Conservation (phyloP, 2,888 invertebrate species). For the Cepaea hortensis region DNA sequence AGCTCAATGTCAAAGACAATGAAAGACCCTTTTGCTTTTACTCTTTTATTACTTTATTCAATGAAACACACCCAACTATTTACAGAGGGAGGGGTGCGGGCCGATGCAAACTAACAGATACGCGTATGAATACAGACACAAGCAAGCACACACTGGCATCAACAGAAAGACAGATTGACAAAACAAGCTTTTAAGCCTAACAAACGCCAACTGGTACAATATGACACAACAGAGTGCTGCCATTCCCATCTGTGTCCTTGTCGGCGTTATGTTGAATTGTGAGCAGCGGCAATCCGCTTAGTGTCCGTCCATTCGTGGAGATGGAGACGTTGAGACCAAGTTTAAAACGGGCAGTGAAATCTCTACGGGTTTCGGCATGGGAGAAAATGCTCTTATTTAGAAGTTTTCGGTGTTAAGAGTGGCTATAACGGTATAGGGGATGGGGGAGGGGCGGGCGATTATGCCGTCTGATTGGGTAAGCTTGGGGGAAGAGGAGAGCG, state of each 20-base stretch:
- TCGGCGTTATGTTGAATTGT: not conserved
- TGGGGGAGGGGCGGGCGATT: no score
- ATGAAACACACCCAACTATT: not conserved
- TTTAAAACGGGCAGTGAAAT: not conserved
- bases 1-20: no score
- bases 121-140: not conserved
- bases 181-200: not conserved
- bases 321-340: not conserved
- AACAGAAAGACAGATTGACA: not conserved
- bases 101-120: not conserved
- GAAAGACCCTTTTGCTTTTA: no score
- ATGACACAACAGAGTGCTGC: not conserved
- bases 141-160: not conserved
- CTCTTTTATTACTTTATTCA: no score
- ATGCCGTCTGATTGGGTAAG: no score
- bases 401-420: no score
- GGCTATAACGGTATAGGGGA: no score
- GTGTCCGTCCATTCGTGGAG: not conserved
- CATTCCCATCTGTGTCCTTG: not conserved
- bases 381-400: no score
- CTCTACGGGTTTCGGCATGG: not conserved
- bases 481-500: no score
- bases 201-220: not conserved
- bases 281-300: constrained; percentile 6
- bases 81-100: not conserved